Base-by-base conservation (phyloP, 2,888 invertebrate species). In the Pemphredon lugubris region DNA sequence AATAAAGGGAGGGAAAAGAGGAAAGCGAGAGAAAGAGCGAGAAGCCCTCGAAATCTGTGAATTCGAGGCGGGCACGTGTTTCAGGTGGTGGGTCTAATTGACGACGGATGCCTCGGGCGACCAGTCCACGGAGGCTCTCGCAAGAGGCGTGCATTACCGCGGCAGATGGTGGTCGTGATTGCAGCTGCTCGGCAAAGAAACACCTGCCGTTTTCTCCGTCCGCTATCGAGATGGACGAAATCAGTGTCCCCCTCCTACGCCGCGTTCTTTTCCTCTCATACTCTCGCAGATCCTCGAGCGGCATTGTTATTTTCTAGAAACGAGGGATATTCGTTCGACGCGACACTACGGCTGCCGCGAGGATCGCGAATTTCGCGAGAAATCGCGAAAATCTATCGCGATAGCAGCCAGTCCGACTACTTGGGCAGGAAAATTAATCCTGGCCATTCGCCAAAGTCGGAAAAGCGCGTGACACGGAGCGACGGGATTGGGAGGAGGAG, bases 131-230 rank as follows among this genome's bases (percentile, higher is more conserved):
- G 60, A 63, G 73, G 73, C 78, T 77, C 59, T 79, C 61, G 54
- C 57, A 39, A 65, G 70, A 73, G 73, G 70, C 80, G 81, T 73
- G 72, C 77, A 70, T 80, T 75, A 77, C 77, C 69, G 64, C 81
- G 83, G 86, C 88, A 88, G 87, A 86, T 88, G 88, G 83, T 79
- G 81, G 86, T 82, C 83, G 86, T 87, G 87, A 87, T 88, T 87
- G 86, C 87, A 87, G 88, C 88, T 88, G 88, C 84, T 79, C 79
- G 61, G 58, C 77, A 55, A 42, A 69, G 32, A 91, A 60, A 89
- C 89, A 77, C 91, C 91, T 75, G 90, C 90, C 68, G 86, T 87
- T 89, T 91, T 53, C 84, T 91, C 71, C 53, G 55, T 23, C 75
- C 58, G 42, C 76, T 77, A 81, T 84, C 78, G 75, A 72, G 76